Base-by-base conservation (phyloP, 2,113 vertebrate species). In the Catagonus wagneri region DNA sequence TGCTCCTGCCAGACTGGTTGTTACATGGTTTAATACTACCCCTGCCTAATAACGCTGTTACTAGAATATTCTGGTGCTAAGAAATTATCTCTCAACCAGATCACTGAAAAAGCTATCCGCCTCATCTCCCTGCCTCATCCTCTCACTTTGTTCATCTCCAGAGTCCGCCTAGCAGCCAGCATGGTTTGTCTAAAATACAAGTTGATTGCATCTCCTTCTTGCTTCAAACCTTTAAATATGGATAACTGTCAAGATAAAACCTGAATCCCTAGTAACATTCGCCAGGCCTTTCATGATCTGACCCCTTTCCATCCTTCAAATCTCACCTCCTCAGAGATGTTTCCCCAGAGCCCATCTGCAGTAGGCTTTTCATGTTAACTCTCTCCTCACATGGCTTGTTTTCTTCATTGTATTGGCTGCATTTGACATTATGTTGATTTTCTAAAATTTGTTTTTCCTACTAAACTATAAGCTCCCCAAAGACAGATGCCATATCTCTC, bases 21-120 rank as follows among this genome's bases (percentile, higher is more conserved):
- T 66, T 92, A 79, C 66, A 66, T 78, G 58, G 94, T 95, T 89
- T 61, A 94, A 65, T 74, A 66, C 25, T 60, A 52, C 60, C 32
- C 3, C 69, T 72, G 13, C 29, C 78, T 78, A 78, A 90, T 50
- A 44, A 7, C 68, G 50, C 68, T 22, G 4, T 79, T 2, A 71
- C 56, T 39, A 81, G 68, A 23, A 60, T 83, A 69, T 63, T 78
- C 56, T 50, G 72, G 80, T 19, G 50, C 8, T 72, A 63, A 44
- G 20, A 72, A 58, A 20, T 91, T 27, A 36, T 63, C 60, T 95
- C 69, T 91, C 61, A 74, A 61, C 44, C 74, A 80, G 75, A 61
- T 78, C 25, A 79, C 39, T 89, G 83, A 85, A 89, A 93, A 94
- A 90, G 66, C 36, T 44, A 79, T 79, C 71, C 34, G 54, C 12